These are phyloP conservation scores for Grallaria varia DNA, from an alignment of 2,113 vertebrate genomes.

Conservation along the genomic window DNA sequence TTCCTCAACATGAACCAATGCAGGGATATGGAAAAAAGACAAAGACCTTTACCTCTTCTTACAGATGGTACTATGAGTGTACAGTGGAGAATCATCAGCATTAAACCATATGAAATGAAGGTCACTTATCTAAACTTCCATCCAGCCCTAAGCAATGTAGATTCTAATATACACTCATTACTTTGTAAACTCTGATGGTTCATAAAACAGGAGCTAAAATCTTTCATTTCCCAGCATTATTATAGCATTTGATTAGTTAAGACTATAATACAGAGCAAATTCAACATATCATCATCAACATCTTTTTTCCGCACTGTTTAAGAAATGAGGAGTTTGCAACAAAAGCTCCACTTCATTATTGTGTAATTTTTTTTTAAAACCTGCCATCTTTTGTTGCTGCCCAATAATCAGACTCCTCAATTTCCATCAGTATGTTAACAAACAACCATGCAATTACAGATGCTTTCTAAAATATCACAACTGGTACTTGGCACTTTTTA, in stretches of 20 bases:
- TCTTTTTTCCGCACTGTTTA: not conserved
- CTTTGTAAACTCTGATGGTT: conserved; percentile 20
- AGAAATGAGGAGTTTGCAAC: not conserved
- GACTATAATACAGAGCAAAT: not conserved
- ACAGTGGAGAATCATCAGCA: not conserved
- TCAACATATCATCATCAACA: not conserved
- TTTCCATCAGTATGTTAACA: not conserved
- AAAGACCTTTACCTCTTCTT: not conserved
- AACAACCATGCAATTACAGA: not conserved
- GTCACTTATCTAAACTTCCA: conserved; percentile 46
- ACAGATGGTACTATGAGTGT: not conserved
- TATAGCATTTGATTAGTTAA: conserved; percentile 18
- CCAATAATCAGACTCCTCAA: not conserved
- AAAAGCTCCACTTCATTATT: not conserved
- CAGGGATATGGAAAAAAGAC: not conserved
- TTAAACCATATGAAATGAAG: conserved; percentile 13
- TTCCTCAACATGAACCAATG: not conserved
- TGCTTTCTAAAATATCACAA: not conserved
- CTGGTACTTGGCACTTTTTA: not conserved
- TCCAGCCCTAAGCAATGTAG: conserved; percentile 13
- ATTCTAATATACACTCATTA: conserved; percentile 30
- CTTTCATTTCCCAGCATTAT: not conserved
- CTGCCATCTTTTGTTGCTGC: not conserved
- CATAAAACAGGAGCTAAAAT: conserved; percentile 26
- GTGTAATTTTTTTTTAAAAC: not conserved